Base-by-base conservation (phyloP, 2,797 vertebrate species). In the Fistularia commersonii region DNA sequence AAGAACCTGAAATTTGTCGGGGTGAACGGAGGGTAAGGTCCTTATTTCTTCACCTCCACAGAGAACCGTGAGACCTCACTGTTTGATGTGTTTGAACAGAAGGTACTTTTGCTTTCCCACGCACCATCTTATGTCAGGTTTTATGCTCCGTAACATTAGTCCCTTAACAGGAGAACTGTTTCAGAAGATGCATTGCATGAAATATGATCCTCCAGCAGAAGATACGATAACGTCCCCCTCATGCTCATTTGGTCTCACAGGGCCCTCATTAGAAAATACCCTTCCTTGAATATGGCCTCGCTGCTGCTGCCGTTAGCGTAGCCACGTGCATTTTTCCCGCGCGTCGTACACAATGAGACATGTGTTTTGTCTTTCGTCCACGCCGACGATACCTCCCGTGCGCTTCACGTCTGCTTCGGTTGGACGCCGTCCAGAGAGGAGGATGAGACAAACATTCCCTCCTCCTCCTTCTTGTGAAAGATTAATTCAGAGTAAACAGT, bases 1-100 rank as follows among this genome's bases (percentile, higher is more conserved):
- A 99, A 99, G 92, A 98, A 96, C 88, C 94, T 99, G 71, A 97
- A 99, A 87, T 99, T 99, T 93, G 96, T 98, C 87, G 97, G 96
- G 69, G 95, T 99, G 88, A 99, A 99, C 76, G 97, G 97, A 94
- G 96, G 96, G 96, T 99, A 95, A 95, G 91, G 85, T 44, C 87
- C 82, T 51, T 10, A 45, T 69, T n/a, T n/a, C n/a, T n/a, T n/a
- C n/a, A n/a, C n/a, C n/a, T n/a, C n/a, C n/a, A n/a, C n/a, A n/a
- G n/a, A n/a, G n/a, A n/a, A n/a, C n/a, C n/a, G n/a, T n/a, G n/a
- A n/a, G n/a, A 61, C 73, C 77, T 76, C 54, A 60, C 9, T 5
- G 1, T 62, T 58, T 61, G 53, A 23, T 54, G 8, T 34, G 8
- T 33, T 6, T 40, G n/a, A 32, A 46, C 53, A 49, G 37, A 53